Base-by-base conservation (phyloP, 1,140 invertebrate species). In the Aradophagus sp. region DNA sequence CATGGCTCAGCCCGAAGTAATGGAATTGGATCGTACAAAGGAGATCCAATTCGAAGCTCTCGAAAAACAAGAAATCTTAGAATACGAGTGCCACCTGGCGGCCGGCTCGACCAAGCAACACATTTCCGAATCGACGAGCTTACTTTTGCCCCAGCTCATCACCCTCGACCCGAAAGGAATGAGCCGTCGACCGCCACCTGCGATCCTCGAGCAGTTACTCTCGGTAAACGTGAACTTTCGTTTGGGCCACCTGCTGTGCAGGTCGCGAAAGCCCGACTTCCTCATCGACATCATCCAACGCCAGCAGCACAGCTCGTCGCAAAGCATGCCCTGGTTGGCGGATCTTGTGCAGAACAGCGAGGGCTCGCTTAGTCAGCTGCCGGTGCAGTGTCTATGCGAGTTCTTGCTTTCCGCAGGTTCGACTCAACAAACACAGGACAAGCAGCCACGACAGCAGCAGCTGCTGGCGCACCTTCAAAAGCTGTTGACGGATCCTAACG, bases 301-400 rank as follows among this genome's bases (percentile, higher is more conserved):
- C 48, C 92, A 88, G 44, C 84, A 86, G 17, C 81, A 92, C 78
- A 94, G 94, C 62, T 92, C 94, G 7, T 93, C 91, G 12, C 93
- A 95, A 63, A 94, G 96, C 13, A 97, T 99, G 95, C 95, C 97
- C 2, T 99, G 97, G 97, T 86, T 99, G 26, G 95, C 96, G 8
- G 95, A 97, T 80, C 85, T 99, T 19, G 94, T 99, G 8, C 93
- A 97, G 69, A 95, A 93, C 67, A 95, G 93, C 73, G 95, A 97
- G 77, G 91, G 94, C 2, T 93, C 94, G n/a, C 87, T 92, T 1
- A 90, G 93, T 76, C 92, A 96, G 55, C 83, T 99, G 5, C 97
- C 97, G 0, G 95, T 98, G 14, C 96, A 98, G 76, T 98, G 97
- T 84, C 87, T 99, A 4, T 98, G 97, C 86, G 97, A 98, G 84